Base-by-base conservation (phyloP, 2,888 invertebrate species). In the Gerris lacustris region DNA sequence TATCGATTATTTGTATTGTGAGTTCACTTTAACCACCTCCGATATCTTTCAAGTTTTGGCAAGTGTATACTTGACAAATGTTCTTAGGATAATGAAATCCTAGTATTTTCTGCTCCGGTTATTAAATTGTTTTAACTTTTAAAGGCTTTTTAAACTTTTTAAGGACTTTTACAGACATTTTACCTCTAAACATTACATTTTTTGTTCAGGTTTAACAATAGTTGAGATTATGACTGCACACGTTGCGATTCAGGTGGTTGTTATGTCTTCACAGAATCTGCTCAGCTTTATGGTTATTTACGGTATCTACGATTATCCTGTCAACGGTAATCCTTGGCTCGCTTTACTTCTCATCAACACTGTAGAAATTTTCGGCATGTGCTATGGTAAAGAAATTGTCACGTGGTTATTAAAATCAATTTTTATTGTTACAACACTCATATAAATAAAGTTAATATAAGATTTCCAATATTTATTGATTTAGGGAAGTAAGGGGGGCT, bases 291-390 rank as follows among this genome's bases (percentile, higher is more conserved):
- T 75, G 43, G 73, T 77, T 44, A 70, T 77, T 6, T 77, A 77
- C 62, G 76, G 73, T 6, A 67, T 76, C 15, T 76, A 75, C 66
- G 72, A 75, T 63, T 74, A 76, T 66, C 75, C 75, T 2, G 73
- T 76, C 68, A 69, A 71, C 5, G 77, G 77, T 0, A 75, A 73
- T 63, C 63, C 74, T 64, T 63, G 66, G 17, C 73, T 75, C 70
- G 71, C 74, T 18, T 69, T 76, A 31, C 69, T 73, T 7, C 72
- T 77, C 15, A 72, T 77, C 6, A 68, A 75, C 43, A 68, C 77
- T 31, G 75, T 74, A 5, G 75, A 77, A 47, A 71, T 76, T 9
- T 75, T 74, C 67, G 77, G 77, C 43, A 77, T 77, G 76, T 74
- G 74, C 69, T 76, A 75, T 63, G 77, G 77, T 77, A 73, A 73